Percentiles rank a stretch among this genome's conserved stretches.
Evolutionary conservation across 2,888 invertebrate genomes (phyloP).

Genomic region (Nebria brevicollis): DNA sequence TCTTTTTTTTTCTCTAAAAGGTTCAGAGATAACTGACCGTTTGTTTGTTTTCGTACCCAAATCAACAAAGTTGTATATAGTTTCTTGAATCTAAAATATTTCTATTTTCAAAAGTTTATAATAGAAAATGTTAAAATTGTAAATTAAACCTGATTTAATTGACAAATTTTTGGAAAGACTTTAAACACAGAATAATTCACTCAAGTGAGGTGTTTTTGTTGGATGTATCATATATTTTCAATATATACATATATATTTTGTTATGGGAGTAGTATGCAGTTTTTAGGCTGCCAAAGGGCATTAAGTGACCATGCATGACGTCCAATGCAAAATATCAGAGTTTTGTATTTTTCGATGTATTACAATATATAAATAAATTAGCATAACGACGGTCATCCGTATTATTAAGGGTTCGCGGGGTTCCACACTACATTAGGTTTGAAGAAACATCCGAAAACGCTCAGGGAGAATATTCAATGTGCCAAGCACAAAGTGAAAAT

Average conservation of each 20-base stretch:
- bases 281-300: not conserved
- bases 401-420: not conserved
- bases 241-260: no score
- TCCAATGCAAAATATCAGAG: not conserved
- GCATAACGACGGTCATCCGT: not conserved
- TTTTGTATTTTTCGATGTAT: not conserved
- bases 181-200: no score
- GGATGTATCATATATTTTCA: no score
- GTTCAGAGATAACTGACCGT: not conserved
- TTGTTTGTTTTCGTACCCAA: not conserved
- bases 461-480: not conserved
- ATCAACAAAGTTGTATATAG: not conserved
- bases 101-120: not conserved
- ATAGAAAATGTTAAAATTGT: no score
- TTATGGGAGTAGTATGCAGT: not conserved
- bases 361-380: conserved; percentile 1
- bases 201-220: no score
- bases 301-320: not conserved
- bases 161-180: no score
- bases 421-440: not conserved
- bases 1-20: not conserved
- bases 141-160: no score
- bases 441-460: not conserved
- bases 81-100: not conserved
- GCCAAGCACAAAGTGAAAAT: not conserved